Evolutionary conservation across 2,888 invertebrate species (phyloP), one percentile per base, ranked within the genome.

Genomic region (Silvanus unidentatus): DNA sequence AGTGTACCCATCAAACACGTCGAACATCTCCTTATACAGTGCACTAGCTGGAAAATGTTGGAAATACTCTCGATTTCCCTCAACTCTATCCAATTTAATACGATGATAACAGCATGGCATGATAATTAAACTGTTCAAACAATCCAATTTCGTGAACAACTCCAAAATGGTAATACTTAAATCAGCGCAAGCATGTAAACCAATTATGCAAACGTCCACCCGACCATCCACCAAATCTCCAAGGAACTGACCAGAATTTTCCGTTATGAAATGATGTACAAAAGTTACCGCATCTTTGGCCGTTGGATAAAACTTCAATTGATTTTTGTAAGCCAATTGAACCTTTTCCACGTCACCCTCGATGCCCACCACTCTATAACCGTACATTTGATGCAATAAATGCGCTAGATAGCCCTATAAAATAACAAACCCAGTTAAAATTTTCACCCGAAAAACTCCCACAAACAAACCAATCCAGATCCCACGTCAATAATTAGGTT

Each of bases 41-140:
- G 57, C 43, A 55, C 87, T 86, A 1, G 82, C 52, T 0, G 88
- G 88, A 64, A 88, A 87, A 68, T 82, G 79, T 16, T 69, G 65
- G 57, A 86, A 86, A 45, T 59, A 61, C 52, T 66, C 62, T n/a
- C 41, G 43, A 15, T 34, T 43, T 16, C 56, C 55, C 12, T 51
- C 42, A 16, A 44, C 43, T 16, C 50, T 42, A 13, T 45, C 39
- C 10, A 71, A 45, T 41, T 70, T 60, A 65, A 88, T 75, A 68
- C 84, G 83, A 64, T 89, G 88, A 59, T 89, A 89, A 62, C 89
- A 89, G 60, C 89, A 89, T 2, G 88, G 84, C 77, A 88, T 81
- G 10, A 88, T 72, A 36, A 83, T 74, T 14, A 87, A 64, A 11
- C 77, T 69, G 48, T 72, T 75, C 0, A 80, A 80, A 28, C 70